Percentiles rank a stretch among this genome's conserved stretches.
Evolutionary conservation across 1,140 invertebrate species (phyloP).

Genomic region (Streblospio benedicti): DNA sequence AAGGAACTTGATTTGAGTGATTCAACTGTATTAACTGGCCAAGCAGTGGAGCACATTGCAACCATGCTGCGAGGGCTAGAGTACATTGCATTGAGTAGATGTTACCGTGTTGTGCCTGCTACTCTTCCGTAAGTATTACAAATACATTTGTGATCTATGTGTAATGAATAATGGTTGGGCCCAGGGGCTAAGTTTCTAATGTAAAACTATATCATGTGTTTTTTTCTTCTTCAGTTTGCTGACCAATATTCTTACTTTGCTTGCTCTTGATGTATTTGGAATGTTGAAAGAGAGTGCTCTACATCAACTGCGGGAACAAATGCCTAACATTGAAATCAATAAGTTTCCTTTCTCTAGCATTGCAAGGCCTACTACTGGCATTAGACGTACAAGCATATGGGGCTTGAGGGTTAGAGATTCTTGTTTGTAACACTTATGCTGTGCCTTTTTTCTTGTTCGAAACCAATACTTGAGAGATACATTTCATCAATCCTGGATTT

Average conservation of each 20-base stretch:
- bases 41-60: conserved; percentile 54
- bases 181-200: background rate
- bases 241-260: conserved; percentile 51
- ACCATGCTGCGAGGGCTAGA: conserved; percentile 60
- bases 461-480: no score
- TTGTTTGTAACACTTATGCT: conserved; percentile 16
- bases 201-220: background rate
- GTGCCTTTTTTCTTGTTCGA: no score
- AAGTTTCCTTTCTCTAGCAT: conserved; percentile 67
- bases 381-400: conserved; percentile 78
- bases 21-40: conserved; percentile 60
- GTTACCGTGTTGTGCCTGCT: conserved; percentile 64
- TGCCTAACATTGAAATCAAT: conserved; percentile 56
- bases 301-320: conserved; percentile 52
- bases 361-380: conserved; percentile 76
- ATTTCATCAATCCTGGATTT: no score
- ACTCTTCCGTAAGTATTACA: conserved; percentile 53
- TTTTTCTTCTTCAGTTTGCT: conserved; percentile 49
- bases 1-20: conserved; percentile 78
- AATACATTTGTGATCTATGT: background rate
- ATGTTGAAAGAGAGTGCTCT: conserved; percentile 57
- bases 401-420: conserved; percentile 68
- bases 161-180: background rate
- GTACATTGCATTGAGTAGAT: conserved; percentile 72
- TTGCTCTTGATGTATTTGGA: conserved; percentile 68